These are phyloP conservation scores for Pseudorasbora parva DNA, from an alignment of 2,113 vertebrate species.

Conservation along the genomic window DNA sequence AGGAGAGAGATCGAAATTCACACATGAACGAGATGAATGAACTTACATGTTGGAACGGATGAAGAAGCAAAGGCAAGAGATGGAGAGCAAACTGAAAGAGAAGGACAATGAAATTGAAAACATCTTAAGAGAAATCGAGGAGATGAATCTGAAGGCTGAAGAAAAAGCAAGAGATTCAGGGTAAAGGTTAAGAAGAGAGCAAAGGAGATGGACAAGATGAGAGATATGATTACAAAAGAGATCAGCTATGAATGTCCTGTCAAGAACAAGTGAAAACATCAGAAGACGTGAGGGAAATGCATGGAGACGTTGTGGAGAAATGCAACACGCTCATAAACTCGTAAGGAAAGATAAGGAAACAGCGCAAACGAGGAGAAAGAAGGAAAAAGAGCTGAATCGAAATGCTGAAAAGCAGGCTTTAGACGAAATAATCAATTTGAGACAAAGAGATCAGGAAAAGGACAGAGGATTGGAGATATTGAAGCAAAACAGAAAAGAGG, in stretches of 20 bases:
- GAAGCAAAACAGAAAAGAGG: slow-evolving; percentile 59
- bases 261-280: slow-evolving; percentile 29
- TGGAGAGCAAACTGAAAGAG: slow-evolving; percentile 50
- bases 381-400: slow-evolving; percentile 41
- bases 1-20: slow-evolving; percentile 54
- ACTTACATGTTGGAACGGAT: slow-evolving; percentile 47
- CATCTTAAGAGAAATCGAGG: slow-evolving; percentile 39
- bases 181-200: slow-evolving; percentile 50
- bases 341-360: slow-evolving; percentile 49
- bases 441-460: slow-evolving; percentile 51
- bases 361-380: background rate
- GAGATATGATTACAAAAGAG: slow-evolving; percentile 48
- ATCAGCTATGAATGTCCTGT: slow-evolving; percentile 35
- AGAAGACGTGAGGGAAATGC: slow-evolving; percentile 50
- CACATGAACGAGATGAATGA: slow-evolving; percentile 35
- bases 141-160: slow-evolving; percentile 45
- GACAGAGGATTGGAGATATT: slow-evolving; percentile 60
- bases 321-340: slow-evolving; percentile 55
- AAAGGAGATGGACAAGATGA: slow-evolving; percentile 41
- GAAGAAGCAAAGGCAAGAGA: slow-evolving; percentile 46
- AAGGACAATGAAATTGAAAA: slow-evolving; percentile 48
- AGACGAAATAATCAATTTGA: slow-evolving; percentile 55
- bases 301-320: slow-evolving; percentile 17
- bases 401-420: slow-evolving; percentile 57
- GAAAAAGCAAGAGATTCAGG: slow-evolving; percentile 43